Evolutionary conservation across 2,888 invertebrate species (phyloP).

Genomic region (Encarsia formosa): DNA sequence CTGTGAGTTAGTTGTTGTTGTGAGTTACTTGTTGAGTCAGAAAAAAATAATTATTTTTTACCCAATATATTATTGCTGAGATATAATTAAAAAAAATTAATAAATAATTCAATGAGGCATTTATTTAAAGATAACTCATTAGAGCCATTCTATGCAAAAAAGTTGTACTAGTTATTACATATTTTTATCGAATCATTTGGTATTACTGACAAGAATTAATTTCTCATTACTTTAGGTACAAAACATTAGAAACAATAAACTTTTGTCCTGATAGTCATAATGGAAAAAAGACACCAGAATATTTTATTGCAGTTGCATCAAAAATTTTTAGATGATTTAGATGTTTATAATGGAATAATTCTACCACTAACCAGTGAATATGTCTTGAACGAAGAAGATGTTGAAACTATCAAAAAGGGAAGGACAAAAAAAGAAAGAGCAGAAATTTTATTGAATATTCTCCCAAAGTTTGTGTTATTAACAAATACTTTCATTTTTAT

Average conservation of each 20-base stretch:
- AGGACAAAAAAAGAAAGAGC: constrained; percentile 33
- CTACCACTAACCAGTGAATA: constrained; percentile 33
- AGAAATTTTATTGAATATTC: constrained; percentile 38
- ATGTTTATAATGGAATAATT: constrained; percentile 43
- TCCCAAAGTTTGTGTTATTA: constrained; percentile 37
- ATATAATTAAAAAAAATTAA: too few species aligned
- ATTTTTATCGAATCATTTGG: not conserved
- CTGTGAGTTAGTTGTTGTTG: too few species aligned
- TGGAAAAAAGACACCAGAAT: constrained; percentile 39
- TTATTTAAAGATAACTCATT: too few species aligned
- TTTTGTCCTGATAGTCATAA: too few species aligned
- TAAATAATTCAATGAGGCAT: too few species aligned
- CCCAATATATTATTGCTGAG: too few species aligned
- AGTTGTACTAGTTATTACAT: too few species aligned
- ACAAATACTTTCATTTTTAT: not conserved
- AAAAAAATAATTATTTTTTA: too few species aligned
- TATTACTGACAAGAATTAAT: too few species aligned
- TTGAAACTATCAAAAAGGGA: constrained; percentile 34
- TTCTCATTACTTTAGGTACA: constrained; percentile 3
- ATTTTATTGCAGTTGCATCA: constrained; percentile 33
- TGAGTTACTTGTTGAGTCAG: too few species aligned
- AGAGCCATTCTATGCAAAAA: not conserved
- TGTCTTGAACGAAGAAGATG: constrained; percentile 39
- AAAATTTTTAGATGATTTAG: constrained; percentile 38
- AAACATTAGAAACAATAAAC: constrained; percentile 8